phyloP scores from a whole-genome alignment of 2,113 vertebrate genomes.

The Cyrtonyx montezumae region DNA sequence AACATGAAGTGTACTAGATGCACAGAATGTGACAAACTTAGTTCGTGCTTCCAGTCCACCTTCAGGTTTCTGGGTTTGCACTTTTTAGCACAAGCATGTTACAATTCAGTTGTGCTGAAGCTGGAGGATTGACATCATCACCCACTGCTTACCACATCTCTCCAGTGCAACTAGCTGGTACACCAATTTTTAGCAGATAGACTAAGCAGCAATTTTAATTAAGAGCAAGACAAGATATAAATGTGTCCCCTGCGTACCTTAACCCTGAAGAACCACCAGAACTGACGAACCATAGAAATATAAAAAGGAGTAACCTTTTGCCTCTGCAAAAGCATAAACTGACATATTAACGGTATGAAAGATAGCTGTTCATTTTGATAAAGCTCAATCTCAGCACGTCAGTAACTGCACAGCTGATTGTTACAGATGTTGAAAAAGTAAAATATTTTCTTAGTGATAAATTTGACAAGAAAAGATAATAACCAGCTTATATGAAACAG shows the following conservation, averaged over 20 bases:
- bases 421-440: neutral
- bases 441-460: slow-evolving; percentile 54
- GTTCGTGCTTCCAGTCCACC: neutral
- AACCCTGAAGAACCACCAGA: neutral
- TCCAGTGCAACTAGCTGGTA: neutral
- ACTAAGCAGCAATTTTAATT: neutral
- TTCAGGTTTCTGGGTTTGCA: neutral
- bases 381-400: neutral
- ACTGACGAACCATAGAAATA: neutral
- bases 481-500: slow-evolving; percentile 70
- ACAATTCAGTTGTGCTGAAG: neutral
- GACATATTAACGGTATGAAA: neutral
- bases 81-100: neutral
- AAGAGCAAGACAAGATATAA: neutral
- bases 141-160: neutral
- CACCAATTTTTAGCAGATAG: neutral
- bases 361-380: neutral
- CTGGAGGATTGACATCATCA: fast-evolving
- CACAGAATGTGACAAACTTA: neutral
- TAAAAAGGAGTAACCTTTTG: neutral
- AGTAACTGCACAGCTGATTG: neutral
- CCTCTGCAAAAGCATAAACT: neutral
- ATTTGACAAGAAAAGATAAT: slow-evolving; percentile 68
- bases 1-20: neutral
- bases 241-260: too few relatives aligned